These are phyloP conservation scores for Artibeus lituratus DNA, from an alignment of 2,797 vertebrate species.

Conservation along the genomic window DNA sequence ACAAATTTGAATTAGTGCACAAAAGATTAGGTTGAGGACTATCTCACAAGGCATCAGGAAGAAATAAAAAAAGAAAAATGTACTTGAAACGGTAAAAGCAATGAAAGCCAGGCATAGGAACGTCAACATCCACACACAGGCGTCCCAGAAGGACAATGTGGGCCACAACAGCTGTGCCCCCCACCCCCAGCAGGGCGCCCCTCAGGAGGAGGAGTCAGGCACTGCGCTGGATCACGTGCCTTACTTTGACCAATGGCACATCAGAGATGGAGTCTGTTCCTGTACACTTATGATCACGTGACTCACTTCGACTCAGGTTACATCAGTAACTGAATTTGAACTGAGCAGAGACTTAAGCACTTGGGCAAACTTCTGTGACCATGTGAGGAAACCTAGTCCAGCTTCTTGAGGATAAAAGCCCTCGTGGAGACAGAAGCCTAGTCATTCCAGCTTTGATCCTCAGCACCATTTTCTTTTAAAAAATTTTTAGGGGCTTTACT, in stretches of 20 bases:
- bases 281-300: not conserved
- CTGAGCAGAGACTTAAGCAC: not conserved
- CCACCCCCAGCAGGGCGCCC: rapidly evolving
- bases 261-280: not conserved
- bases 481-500: not conserved
- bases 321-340: not conserved
- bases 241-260: not conserved
- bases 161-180: too few relatives aligned
- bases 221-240: not conserved
- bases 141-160: not conserved
- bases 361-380: too few relatives aligned
- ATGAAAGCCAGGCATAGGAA: not conserved
- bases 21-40: not conserved
- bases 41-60: not conserved
- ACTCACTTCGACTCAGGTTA: not conserved
- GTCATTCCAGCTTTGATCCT: not conserved
- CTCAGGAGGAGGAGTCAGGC: not conserved
- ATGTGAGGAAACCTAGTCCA: rapidly evolving
- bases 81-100: not conserved
- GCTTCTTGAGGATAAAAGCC: not conserved
- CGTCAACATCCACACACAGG: not conserved
- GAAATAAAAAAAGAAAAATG: not conserved
- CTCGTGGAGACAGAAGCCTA: not conserved
- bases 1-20: conserved; percentile 13
- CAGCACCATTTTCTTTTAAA: not conserved